These are phyloP conservation scores for Pararge aegeria DNA, from an alignment of 1,140 invertebrate species.

Conservation along the genomic window DNA sequence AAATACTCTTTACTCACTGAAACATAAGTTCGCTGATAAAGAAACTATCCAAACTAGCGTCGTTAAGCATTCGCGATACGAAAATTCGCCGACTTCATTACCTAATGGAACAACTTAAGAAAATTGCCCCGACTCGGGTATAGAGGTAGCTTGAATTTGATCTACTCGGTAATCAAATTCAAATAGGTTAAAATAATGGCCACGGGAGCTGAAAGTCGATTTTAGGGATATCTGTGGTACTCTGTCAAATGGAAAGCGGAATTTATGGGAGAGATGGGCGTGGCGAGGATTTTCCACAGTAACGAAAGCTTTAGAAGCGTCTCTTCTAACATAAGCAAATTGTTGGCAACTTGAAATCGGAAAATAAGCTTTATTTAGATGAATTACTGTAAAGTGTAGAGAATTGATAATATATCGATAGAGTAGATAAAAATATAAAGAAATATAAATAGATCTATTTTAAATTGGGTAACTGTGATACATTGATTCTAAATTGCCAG, in stretches of 20 bases:
- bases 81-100: conserved; percentile 37
- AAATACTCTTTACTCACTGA: neutral
- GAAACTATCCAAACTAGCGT: conserved; percentile 14
- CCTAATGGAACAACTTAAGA: conserved; percentile 42
- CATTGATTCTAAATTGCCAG: too few species aligned
- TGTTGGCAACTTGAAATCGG: conserved; percentile 7
- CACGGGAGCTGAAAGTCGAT: conserved; percentile 35
- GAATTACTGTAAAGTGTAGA: neutral
- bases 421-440: too few species aligned
- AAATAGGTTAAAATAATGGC: conserved; percentile 43
- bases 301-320: conserved; percentile 26
- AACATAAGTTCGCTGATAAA: conserved; percentile 8
- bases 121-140: conserved; percentile 35
- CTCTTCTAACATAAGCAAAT: conserved; percentile 19
- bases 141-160: conserved; percentile 28
- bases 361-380: conserved; percentile 1
- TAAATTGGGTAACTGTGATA: too few species aligned
- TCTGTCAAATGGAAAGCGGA: conserved; percentile 43
- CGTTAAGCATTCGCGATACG: conserved; percentile 19
- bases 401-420: neutral
- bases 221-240: conserved; percentile 34
- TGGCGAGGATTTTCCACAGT: conserved; percentile 31
- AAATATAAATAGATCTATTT: too few species aligned
- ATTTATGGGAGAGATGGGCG: conserved; percentile 38
- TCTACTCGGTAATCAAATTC: conserved; percentile 37